These are phyloP conservation scores for Malacoraja senta DNA, from an alignment of 2,797 vertebrate species.

Conservation along the genomic window DNA sequence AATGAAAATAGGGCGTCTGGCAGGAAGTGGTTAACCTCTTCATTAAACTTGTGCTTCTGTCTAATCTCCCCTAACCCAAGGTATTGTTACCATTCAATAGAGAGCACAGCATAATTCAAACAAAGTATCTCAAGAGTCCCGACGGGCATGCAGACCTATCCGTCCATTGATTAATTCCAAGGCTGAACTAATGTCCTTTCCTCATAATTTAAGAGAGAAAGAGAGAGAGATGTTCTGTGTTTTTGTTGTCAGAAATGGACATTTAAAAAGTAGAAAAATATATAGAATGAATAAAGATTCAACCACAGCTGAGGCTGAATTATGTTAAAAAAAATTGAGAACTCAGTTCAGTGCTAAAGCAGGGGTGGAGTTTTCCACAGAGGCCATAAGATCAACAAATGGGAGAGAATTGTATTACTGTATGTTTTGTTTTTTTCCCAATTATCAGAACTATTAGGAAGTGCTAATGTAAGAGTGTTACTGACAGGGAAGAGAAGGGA, in stretches of 20 bases:
- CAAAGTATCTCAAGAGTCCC: not conserved
- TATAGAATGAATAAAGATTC: not conserved
- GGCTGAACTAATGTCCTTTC: not conserved
- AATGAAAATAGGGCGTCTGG: conserved; percentile 30
- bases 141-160: not conserved
- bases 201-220: not conserved
- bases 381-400: not conserved
- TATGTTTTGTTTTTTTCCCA: not conserved
- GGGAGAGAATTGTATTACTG: not conserved
- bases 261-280: not conserved
- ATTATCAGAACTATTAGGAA: not conserved
- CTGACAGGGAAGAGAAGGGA: not conserved
- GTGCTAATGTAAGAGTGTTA: not conserved
- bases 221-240: not conserved
- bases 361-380: not conserved
- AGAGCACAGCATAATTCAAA: not conserved
- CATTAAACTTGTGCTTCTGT: not conserved
- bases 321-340: not conserved
- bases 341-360: not conserved
- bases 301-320: not conserved
- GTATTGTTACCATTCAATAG: not conserved
- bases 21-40: conserved; percentile 31
- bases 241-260: not conserved
- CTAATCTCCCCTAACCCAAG: not conserved
- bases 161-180: not conserved